These are phyloP conservation scores for Polydrusus cervinus DNA, from an alignment of 2,888 invertebrate genomes.

Conservation along the genomic window DNA sequence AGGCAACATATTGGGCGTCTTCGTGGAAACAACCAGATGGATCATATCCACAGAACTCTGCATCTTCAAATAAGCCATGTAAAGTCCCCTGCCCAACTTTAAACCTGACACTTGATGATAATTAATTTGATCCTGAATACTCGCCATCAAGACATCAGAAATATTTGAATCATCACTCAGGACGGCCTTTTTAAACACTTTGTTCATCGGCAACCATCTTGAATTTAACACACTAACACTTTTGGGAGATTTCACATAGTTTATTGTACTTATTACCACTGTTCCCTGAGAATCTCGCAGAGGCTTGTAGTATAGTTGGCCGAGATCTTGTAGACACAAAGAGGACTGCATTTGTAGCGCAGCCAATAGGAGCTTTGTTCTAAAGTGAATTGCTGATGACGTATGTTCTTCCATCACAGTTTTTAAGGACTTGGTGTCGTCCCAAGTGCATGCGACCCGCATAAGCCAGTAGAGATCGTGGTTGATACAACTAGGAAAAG, in stretches of 20 bases:
- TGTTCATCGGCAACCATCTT: constrained; percentile 92
- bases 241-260: constrained; percentile 87
- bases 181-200: constrained; percentile 81
- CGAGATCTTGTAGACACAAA: constrained; percentile 87
- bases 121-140: constrained; percentile 85
- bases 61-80: constrained; percentile 96
- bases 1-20: constrained; percentile 95
- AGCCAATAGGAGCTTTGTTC: constrained; percentile 93
- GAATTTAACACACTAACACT: constrained; percentile 91
- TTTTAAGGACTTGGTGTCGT: constrained; percentile 92
- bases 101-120: constrained; percentile 88
- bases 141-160: constrained; percentile 88
- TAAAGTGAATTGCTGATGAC: constrained; percentile 92
- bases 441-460: constrained; percentile 95
- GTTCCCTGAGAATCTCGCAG: constrained; percentile 92
- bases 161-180: constrained; percentile 85
- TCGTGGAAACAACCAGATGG: constrained; percentile 92
- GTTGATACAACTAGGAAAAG: constrained; percentile 92
- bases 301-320: constrained; percentile 94
- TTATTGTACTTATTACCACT: constrained; percentile 91
- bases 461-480: constrained; percentile 98
- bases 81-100: constrained; percentile 89
- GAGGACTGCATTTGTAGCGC: constrained; percentile 94
- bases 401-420: constrained; percentile 96
- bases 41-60: constrained; percentile 97